A percentile compares a stretch with the other conserved stretches of the same genome.
These are phyloP conservation scores for Camponotus pennsylvanicus DNA, from an alignment of 1,140 invertebrate genomes.

Conservation along the genomic window DNA sequence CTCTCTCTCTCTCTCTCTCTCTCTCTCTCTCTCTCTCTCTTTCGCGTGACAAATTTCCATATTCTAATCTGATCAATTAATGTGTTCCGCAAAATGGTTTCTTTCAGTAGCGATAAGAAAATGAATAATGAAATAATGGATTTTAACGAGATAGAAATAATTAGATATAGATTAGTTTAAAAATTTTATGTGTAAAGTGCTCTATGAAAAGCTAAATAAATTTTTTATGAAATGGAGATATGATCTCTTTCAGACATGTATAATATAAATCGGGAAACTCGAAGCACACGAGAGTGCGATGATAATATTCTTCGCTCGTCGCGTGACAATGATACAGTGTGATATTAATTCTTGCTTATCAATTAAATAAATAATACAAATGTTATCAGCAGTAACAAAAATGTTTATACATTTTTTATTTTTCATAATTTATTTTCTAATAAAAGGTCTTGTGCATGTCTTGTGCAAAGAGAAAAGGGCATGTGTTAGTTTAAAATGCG, in stretches of 20 bases:
- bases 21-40: background rate
- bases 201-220: background rate
- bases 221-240: background rate
- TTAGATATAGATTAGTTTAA: no score
- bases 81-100: background rate
- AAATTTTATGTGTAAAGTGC: background rate
- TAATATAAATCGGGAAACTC: background rate
- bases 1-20: background rate
- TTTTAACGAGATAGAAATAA: background rate
- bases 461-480: background rate
- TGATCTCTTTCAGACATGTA: background rate
- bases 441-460: no score
- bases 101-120: background rate
- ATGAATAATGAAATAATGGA: background rate
- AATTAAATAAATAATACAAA: no score
- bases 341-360: background rate
- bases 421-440: no score
- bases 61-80: slow-evolving; percentile 8
- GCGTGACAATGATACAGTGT: background rate
- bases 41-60: slow-evolving; percentile 19
- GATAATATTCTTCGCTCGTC: background rate
- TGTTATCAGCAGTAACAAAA: background rate
- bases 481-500: background rate
- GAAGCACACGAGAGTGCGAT: background rate
- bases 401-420: background rate